Conservation (phyloP, 2,113 vertebrate species). For the Microcebus lehilahytsara region DNA sequence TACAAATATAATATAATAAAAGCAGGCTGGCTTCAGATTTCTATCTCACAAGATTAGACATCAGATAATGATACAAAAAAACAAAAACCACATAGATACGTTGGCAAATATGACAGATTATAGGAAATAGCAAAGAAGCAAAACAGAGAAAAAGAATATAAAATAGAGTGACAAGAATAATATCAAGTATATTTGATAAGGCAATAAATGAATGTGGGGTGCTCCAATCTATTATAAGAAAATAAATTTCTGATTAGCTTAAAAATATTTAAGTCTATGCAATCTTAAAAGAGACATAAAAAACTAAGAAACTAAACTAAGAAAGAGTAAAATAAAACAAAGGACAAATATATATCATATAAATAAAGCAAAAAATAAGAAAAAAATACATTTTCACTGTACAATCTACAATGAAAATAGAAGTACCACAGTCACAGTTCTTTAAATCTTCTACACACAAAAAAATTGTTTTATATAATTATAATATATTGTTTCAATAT, state of each 20-base stretch:
- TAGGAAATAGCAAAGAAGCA: not conserved
- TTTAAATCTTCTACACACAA: not conserved
- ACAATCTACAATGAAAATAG: not conserved
- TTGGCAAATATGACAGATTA: not conserved
- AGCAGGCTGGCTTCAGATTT: conserved; percentile 2
- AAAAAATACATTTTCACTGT: not conserved
- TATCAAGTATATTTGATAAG: not conserved
- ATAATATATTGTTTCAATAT: not conserved
- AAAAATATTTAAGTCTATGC: not conserved
- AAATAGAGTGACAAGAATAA: conserved; percentile 32
- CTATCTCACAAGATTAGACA: not conserved
- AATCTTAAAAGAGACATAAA: not conserved
- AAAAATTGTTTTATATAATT: not conserved
- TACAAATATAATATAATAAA: conserved; percentile 9
- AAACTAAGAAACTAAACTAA: not conserved
- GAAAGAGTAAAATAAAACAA: not conserved
- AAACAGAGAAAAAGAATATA: not conserved
- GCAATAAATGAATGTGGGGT: not conserved
- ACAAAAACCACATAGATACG: not conserved
- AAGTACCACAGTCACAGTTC: not conserved
- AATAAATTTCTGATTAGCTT: not conserved
- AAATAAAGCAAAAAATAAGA: not conserved
- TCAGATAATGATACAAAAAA: not conserved
- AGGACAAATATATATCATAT: not conserved
- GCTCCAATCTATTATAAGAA: not conserved